Conservation (phyloP, 2,888 invertebrate genomes). For the Orgyia antiqua region DNA sequence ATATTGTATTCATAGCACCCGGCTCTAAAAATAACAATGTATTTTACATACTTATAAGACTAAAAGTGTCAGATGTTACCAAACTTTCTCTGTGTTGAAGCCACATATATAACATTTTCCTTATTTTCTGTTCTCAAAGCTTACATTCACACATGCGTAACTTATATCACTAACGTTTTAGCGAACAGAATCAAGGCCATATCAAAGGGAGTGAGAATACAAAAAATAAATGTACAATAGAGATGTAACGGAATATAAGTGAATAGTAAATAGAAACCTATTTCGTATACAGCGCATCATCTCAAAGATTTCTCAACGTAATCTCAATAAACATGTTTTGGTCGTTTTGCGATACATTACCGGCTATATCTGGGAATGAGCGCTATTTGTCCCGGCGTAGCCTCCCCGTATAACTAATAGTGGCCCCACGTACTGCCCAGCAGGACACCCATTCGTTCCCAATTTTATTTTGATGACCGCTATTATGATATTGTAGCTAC, state of each 20-base stretch:
- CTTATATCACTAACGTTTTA: constrained; percentile 10
- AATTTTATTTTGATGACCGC: constrained; percentile 62
- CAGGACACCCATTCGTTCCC: constrained; percentile 54
- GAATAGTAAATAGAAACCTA: constrained; percentile 20
- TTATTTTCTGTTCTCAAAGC: constrained; percentile 6
- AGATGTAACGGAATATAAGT: constrained; percentile 10
- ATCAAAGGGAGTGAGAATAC: constrained; percentile 12
- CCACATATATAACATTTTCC: not conserved
- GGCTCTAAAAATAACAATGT: no score
- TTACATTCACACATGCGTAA: constrained; percentile 8
- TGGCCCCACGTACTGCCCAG: constrained; percentile 30
- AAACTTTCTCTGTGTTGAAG: no score
- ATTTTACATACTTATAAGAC: no score
- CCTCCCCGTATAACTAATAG: constrained; percentile 33
- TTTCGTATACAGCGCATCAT: constrained; percentile 18
- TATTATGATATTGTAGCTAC: constrained; percentile 55
- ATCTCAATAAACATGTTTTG: constrained; percentile 40
- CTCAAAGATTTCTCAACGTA: constrained; percentile 19
- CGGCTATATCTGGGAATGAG: constrained; percentile 46
- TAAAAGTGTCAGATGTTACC: no score
- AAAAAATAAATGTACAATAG: constrained; percentile 12
- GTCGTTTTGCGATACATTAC: constrained; percentile 39
- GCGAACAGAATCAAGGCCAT: constrained; percentile 12
- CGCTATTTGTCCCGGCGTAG: constrained; percentile 38
- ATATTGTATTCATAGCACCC: no score